Conservation (phyloP, 1,140 invertebrate species). For the Matsumurasca onukii region DNA sequence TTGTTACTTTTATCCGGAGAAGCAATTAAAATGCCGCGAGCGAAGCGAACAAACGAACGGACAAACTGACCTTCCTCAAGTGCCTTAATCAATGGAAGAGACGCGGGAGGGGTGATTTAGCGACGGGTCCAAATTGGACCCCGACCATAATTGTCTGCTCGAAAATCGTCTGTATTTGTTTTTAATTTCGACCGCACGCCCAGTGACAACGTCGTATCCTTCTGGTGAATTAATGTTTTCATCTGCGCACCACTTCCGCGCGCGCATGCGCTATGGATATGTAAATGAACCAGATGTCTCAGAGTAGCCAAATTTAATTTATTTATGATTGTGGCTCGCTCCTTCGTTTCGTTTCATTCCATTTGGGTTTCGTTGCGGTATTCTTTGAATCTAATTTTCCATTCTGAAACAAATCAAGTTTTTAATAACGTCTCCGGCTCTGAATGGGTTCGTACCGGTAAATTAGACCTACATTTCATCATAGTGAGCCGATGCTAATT, state of each 20-base stretch:
- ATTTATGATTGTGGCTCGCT: conserved; percentile 4
- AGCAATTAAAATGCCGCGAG: conserved; percentile 22
- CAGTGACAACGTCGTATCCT: background rate
- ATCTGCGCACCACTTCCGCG: background rate
- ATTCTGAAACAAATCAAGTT: background rate
- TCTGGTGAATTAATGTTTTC: conserved; percentile 21
- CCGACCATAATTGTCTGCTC: background rate
- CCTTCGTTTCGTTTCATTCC: conserved; percentile 11
- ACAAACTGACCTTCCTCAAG: conserved; percentile 13
- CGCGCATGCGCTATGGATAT: background rate
- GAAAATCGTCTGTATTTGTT: conserved; percentile 18
- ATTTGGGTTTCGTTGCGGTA: too few relatives aligned
- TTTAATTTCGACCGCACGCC: conserved; percentile 10
- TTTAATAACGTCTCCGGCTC: conserved; percentile 3
- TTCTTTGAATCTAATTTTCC: conserved; percentile 1
- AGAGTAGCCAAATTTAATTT: conserved; percentile 23
- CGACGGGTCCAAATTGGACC: background rate
- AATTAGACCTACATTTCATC: too few relatives aligned
- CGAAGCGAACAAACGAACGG: background rate
- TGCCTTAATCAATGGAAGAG: background rate
- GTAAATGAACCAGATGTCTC: background rate
- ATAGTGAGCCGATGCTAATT: too few relatives aligned
- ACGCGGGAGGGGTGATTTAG: background rate
- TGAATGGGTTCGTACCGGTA: background rate
- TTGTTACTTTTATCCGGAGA: conserved; percentile 25